phyloP scores from a whole-genome alignment of 23 tunicate genomes.

The Ascidia mentula region DNA sequence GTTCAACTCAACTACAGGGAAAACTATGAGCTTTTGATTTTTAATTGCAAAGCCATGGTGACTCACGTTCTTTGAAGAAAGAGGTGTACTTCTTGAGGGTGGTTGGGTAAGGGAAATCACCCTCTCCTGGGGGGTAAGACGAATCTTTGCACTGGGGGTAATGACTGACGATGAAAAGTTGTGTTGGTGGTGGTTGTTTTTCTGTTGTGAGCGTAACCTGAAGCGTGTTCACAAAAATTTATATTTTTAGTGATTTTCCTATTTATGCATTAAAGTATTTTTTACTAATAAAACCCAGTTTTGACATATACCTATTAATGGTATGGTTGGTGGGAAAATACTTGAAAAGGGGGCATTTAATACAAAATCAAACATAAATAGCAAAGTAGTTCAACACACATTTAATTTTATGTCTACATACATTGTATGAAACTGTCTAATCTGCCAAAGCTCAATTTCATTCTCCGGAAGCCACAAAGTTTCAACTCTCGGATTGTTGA shows the following conservation, averaged over 20 bases:
- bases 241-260: no score
- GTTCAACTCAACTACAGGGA: no score
- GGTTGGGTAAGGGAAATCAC: conserved; percentile 1
- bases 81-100: neutral
- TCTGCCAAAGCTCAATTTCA: conserved; percentile 88
- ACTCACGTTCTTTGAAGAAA: neutral
- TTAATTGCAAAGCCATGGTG: no score
- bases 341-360: no score
- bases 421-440: conserved; percentile 84
- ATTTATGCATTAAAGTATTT: no score
- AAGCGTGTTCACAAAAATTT: neutral
- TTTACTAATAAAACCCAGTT: no score
- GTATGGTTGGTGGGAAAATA: no score
- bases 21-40: no score
- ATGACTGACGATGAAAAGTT: neutral
- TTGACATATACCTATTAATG: no score
- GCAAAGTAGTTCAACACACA: no score
- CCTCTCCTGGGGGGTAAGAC: neutral
- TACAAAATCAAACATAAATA: no score
- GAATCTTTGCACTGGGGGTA: neutral
- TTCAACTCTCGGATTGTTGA: conserved; percentile 58
- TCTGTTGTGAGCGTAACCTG: neutral
- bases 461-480: conserved; percentile 80
- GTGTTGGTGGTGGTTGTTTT: neutral
- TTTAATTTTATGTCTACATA: conserved; percentile 19